Percentiles rank a stretch among this genome's conserved stretches.
Evolutionary conservation across 2,113 vertebrate species (phyloP).

Genomic region (Chloropsis cyanopogon): DNA sequence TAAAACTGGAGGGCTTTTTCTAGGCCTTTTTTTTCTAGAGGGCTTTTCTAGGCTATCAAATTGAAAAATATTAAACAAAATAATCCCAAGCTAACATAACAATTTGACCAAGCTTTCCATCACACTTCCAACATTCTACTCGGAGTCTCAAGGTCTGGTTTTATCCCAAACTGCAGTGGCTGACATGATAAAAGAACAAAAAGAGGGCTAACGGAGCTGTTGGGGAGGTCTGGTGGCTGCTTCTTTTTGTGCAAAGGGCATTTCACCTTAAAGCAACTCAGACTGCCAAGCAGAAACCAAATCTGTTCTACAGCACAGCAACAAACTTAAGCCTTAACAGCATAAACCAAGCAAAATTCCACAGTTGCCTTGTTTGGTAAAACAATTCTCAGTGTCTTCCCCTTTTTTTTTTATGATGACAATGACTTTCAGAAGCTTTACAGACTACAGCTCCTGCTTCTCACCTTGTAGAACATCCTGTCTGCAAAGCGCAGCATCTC

Average conservation of each 20-base stretch:
- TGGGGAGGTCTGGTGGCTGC: not conserved
- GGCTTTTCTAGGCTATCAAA: not conserved
- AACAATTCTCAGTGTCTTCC: not conserved
- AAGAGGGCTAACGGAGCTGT: not conserved
- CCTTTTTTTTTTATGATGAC: not conserved
- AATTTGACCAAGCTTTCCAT: not conserved
- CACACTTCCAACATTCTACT: not conserved
- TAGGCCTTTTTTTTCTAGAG: not conserved
- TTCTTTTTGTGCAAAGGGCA: not conserved
- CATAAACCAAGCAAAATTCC: not conserved
- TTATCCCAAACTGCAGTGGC: not conserved
- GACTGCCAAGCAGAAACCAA: not conserved
- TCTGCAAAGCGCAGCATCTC: constrained; percentile 85
- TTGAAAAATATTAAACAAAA: not conserved
- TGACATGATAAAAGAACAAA: not conserved
- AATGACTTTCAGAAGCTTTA: not conserved
- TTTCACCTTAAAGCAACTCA: not conserved
- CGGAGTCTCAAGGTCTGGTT: not conserved
- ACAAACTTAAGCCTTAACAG: not conserved
- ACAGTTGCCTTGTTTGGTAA: not conserved
- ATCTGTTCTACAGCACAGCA: not conserved
- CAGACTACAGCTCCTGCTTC: not conserved
- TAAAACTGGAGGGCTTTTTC: not conserved
- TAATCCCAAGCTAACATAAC: not conserved
- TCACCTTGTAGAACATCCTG: constrained; percentile 86